Percentiles rank a stretch among this genome's conserved stretches.
Evolutionary conservation across 2,888 invertebrate genomes (phyloP).

Genomic region (Linnaemya vulpina): DNA sequence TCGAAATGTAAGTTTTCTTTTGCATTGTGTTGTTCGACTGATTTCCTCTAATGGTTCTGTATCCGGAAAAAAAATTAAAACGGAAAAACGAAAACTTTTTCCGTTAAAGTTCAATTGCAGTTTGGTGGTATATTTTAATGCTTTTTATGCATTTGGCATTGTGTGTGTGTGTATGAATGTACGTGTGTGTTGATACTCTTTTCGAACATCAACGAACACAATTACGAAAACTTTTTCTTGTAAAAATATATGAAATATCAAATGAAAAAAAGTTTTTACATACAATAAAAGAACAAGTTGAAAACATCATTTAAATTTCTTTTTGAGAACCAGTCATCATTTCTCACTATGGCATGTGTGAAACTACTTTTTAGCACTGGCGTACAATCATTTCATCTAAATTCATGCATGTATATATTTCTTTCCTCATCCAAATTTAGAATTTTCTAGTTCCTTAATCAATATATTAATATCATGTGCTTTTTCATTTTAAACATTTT

Average conservation of each 20-base stretch:
- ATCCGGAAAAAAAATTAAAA: constrained; percentile 63
- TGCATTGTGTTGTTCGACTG: constrained; percentile 65
- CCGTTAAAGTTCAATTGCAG: constrained; percentile 72
- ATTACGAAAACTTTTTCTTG: constrained; percentile 62
- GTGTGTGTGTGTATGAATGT: not conserved
- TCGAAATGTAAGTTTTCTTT: constrained; percentile 51
- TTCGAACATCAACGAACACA: constrained; percentile 57
- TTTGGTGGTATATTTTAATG: constrained; percentile 46
- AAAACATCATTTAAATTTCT: constrained; percentile 63
- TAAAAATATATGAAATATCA: constrained; percentile 50
- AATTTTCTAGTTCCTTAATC: no score
- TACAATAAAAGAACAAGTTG: constrained; percentile 29
- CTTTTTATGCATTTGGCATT: not conserved
- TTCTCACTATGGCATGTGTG: constrained; percentile 51
- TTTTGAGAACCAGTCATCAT: constrained; percentile 67
- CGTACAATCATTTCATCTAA: not conserved
- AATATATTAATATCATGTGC: no score
- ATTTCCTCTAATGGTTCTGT: constrained; percentile 71
- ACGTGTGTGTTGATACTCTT: constrained; percentile 10
- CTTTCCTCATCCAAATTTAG: no score
- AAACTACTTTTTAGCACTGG: constrained; percentile 17
- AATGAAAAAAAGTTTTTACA: constrained; percentile 16
- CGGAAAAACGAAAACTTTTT: constrained; percentile 69
- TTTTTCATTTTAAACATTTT: no score
- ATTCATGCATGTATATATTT: no score